Conservation (phyloP, 2,797 vertebrate species). For the Tiaroga cobitis region DNA sequence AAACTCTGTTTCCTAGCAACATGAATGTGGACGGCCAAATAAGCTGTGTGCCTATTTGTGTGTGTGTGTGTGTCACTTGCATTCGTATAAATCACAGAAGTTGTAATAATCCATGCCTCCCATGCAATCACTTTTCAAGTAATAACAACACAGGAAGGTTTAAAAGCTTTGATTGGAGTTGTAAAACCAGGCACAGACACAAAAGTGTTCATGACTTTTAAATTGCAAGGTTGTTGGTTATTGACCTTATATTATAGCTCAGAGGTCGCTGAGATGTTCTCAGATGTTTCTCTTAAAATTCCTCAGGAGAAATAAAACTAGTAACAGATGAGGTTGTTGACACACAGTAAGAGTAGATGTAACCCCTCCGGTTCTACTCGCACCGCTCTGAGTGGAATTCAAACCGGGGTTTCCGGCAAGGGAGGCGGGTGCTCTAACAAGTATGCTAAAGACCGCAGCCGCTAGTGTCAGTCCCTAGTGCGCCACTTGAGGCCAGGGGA, state of each 20-base stretch:
- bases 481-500: no score
- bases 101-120: slow-evolving; percentile 38
- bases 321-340: background rate
- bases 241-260: background rate
- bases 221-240: background rate
- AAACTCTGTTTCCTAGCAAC: slow-evolving; percentile 83
- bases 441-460: no score
- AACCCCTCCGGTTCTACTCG: background rate
- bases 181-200: background rate
- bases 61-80: slow-evolving; percentile 19
- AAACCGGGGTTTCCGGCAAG: background rate
- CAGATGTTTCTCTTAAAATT: slow-evolving; percentile 11
- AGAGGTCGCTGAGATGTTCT: background rate
- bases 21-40: slow-evolving; percentile 74
- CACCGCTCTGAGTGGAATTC: background rate
- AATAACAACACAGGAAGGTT: slow-evolving; percentile 37
- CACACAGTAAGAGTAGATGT: background rate
- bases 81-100: slow-evolving; percentile 41
- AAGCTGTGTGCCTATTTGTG: slow-evolving; percentile 49
- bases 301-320: background rate
- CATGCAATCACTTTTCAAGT: slow-evolving; percentile 49
- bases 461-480: no score
- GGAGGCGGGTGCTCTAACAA: no score
- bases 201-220: slow-evolving; percentile 1
- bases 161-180: slow-evolving; percentile 34